Base-by-base conservation (phyloP, 2,888 invertebrate genomes). In the Oscheius sp. region DNA sequence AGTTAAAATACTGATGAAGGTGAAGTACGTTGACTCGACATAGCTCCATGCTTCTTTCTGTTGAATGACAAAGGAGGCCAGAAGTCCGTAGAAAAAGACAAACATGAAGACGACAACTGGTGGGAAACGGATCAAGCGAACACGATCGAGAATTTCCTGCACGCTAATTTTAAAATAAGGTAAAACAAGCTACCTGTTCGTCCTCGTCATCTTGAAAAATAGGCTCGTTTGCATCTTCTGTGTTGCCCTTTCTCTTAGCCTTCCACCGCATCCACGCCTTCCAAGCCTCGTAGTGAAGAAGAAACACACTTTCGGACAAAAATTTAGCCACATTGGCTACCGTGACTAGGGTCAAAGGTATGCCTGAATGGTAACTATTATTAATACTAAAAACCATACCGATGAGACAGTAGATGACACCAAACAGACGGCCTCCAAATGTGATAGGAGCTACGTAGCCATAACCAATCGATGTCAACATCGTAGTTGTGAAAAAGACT, bases 341-440 rank as follows among this genome's bases (percentile, higher is more conserved):
- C 0, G 86, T 86, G 0, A 86, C 84, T 35, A 84, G 75, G n/a
- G 84, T 83, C 29, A 84, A 74, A 0, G 84, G 84, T 35, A 84
- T 83, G 13, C 84, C 84, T 80, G 59, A 51, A 42, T 42, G 42
- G 21, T 21, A 21, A 21, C 21, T 21, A 21, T 21, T 21, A 21
- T 21, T 21, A 21, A 21, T 21, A 21, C 21, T 21, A 21, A 21
- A 21, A 21, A 21, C 21, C 21, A 57, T 35, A 85, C 87, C 91
- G 70, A 95, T 91, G 76, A 94, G 90, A 0, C 95, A 94, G 91
- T 94, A 95, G 73, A 94, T 90, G 89, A 96, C 94, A 90, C 94
- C 94, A 91, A 95, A 95, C 68, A 94, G 91, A 90, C 95, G 95
- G 35, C 96, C 95, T 2, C 84, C 80, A 71, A 85, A 84, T 0